Evolutionary conservation across 1,140 invertebrate genomes (phyloP), one percentile per base, ranked within the genome.

Genomic region (Stratiolaelaps scimitus): DNA sequence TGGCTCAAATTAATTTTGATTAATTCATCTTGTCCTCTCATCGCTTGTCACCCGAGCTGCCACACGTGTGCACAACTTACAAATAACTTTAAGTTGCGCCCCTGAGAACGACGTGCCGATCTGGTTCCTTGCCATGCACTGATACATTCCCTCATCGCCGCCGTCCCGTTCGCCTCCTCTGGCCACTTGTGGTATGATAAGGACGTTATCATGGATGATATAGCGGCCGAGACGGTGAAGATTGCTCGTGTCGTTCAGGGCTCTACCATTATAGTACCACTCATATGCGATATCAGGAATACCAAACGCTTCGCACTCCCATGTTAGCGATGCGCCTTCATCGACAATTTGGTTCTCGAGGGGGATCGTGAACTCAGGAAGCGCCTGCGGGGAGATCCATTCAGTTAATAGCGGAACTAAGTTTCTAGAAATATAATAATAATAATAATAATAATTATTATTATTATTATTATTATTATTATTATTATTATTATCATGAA

Each of bases 271-370:
- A 76, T 84, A 87, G 73, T 86, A 87, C 92, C 92, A 97, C 56
- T 82, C 85, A 73, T 95, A 96, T 69, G 83, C 85, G 0, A 93
- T 89, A 76, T 93, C 89, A 2, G 93, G 92, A 71, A 92, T 89
- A 15, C 91, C 91, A 79, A 92, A 91, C 0, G 92, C 90, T 79
- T 95, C 91, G 78, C 93, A 97, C 43, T 86, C 89, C 86, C 92
- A 95, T 0, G 84, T 86, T 1, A 97, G 75, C 68, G 83, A 83
- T 72, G 83, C 82, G 26, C 73, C 75, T 69, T 85, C 84, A 72
- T 96, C 92, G 72, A 93, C 82, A 71, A 94, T 88, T 75, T 90
- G 88, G 74, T 96, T 84, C 30, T 81, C 78, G 0, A 98, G 74
- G 0, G 89, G 88, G 69, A 93, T 92, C 0, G 89, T 92, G 71